Evolutionary conservation across 2,888 invertebrate species (phyloP).

Genomic region (Spodoptera exigua): DNA sequence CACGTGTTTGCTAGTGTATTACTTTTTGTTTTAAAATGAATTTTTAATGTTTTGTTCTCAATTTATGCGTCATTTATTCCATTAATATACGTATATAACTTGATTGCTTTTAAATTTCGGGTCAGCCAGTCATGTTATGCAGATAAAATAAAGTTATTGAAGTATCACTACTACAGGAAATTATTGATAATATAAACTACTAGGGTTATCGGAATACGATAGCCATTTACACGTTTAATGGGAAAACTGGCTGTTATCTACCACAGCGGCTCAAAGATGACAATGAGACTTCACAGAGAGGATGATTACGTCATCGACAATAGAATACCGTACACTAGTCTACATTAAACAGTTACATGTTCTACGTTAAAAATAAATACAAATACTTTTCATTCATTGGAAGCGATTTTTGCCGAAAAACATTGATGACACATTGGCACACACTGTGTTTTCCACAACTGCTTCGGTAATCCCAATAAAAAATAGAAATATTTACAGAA

Average conservation of each 20-base stretch:
- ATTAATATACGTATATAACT: neutral
- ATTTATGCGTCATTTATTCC: slow-evolving; percentile 7
- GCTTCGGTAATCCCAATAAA: too few species aligned
- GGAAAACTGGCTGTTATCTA: slow-evolving; percentile 36
- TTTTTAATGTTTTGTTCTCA: slow-evolving; percentile 7
- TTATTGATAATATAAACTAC: slow-evolving; percentile 29
- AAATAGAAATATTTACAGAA: too few species aligned
- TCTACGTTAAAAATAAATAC: slow-evolving; percentile 1
- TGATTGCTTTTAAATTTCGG: neutral
- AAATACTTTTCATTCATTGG: too few species aligned
- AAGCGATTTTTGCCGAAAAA: too few species aligned
- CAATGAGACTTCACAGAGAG: slow-evolving; percentile 35
- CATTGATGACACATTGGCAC: too few species aligned
- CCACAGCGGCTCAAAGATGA: slow-evolving; percentile 28
- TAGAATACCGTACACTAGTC: slow-evolving; percentile 19
- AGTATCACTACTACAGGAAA: slow-evolving; percentile 31
- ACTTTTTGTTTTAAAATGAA: slow-evolving; percentile 5
- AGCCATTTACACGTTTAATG: slow-evolving; percentile 25
- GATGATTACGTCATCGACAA: slow-evolving; percentile 26
- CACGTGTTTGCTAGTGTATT: slow-evolving; percentile 17
- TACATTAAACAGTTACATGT: slow-evolving; percentile 7
- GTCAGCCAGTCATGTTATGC: too few species aligned
- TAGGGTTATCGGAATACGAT: slow-evolving; percentile 39
- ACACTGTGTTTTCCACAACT: too few species aligned
- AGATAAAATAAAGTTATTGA: too few species aligned